These are phyloP conservation scores for Pseudolycoriella hygida DNA, from an alignment of 2,888 invertebrate species.

Conservation along the genomic window DNA sequence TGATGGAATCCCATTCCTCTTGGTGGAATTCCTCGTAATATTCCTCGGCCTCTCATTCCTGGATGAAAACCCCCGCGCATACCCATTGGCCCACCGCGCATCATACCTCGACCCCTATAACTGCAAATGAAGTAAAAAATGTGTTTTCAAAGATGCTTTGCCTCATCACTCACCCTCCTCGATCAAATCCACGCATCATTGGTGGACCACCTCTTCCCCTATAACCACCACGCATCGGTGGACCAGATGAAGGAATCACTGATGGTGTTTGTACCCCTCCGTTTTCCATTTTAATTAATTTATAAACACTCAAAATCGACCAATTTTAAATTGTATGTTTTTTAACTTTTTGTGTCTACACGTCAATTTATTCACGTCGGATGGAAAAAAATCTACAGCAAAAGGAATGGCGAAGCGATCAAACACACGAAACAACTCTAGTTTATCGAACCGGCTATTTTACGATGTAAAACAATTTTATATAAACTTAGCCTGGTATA, in stretches of 20 bases:
- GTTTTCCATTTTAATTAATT: background rate
- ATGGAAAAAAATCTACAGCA: too few relatives aligned
- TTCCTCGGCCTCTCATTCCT: constrained; percentile 18
- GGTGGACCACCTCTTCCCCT: constrained; percentile 19
- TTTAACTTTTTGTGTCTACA: too few relatives aligned
- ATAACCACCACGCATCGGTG: constrained; percentile 18
- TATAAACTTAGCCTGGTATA: too few relatives aligned
- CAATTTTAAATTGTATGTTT: too few relatives aligned
- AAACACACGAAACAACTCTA: too few relatives aligned
- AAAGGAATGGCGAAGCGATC: too few relatives aligned
- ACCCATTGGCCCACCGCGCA: constrained; percentile 26
- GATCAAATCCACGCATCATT: constrained; percentile 25
- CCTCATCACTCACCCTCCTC: constrained; percentile 14
- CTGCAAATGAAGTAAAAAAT: background rate
- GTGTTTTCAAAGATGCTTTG: background rate
- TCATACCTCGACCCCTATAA: constrained; percentile 19
- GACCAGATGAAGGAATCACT: background rate
- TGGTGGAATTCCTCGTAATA: constrained; percentile 4
- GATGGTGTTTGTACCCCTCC: background rate
- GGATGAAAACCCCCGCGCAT: constrained; percentile 22
- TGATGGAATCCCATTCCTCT: constrained; percentile 18
- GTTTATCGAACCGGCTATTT: too few relatives aligned
- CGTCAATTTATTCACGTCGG: too few relatives aligned
- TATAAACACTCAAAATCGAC: too few relatives aligned
- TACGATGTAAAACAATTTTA: too few relatives aligned